phyloP scores from a whole-genome alignment of 2,888 invertebrate species.

The Tetranychus piercei region DNA sequence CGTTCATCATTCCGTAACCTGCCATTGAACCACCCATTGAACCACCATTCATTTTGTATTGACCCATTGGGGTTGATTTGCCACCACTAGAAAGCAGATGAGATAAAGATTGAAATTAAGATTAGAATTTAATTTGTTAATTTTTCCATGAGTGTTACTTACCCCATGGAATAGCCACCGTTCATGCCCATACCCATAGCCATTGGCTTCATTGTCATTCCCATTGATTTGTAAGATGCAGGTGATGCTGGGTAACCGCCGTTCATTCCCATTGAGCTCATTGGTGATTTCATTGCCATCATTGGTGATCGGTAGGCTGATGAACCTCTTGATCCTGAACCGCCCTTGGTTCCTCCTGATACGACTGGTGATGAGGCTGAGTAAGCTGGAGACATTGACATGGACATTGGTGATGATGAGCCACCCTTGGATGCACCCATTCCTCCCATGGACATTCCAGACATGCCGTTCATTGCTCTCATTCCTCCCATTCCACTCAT shows the following conservation, averaged over 20 bases:
- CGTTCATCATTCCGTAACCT: neutral
- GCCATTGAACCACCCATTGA: neutral
- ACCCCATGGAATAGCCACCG: neutral
- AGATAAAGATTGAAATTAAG: neutral
- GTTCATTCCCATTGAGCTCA: neutral
- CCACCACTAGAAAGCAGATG: neutral
- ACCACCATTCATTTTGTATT: neutral
- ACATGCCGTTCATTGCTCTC: constrained; percentile 7
- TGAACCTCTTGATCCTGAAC: neutral
- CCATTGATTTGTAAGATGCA: neutral
- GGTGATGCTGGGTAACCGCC: neutral
- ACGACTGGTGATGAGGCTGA: neutral
- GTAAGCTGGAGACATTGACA: neutral
- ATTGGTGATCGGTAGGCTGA: neutral
- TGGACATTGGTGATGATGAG: neutral
- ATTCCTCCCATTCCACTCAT: constrained; percentile 9
- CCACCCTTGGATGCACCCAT: neutral
- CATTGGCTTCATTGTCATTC: neutral
- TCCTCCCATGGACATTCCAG: constrained; percentile 8
- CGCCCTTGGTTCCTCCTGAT: neutral
- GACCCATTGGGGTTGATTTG: neutral
- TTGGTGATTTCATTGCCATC: neutral
- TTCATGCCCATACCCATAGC: constrained; percentile 8
- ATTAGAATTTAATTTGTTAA: neutral
- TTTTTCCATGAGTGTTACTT: neutral